A percentile compares a stretch with the other conserved stretches of the same genome.
Evolutionary conservation across 2,888 invertebrate species (phyloP).

Genomic region (Dendrolimus pini): DNA sequence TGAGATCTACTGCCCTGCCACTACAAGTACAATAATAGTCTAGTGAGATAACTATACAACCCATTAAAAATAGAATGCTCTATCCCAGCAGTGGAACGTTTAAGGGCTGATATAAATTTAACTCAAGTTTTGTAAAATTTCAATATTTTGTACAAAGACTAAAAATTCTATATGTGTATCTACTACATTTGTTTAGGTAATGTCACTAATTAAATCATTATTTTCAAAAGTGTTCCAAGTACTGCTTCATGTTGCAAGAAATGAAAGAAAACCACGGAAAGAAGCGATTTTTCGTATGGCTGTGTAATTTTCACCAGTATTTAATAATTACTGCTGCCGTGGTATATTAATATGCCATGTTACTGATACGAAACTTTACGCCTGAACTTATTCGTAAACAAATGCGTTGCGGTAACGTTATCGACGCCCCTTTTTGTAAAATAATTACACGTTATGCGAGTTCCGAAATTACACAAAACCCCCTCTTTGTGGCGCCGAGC

Average conservation of each 20-base stretch:
- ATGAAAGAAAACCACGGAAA: background rate
- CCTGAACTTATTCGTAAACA: constrained; percentile 37
- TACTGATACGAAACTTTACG: constrained; percentile 9
- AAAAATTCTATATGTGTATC: too few relatives aligned
- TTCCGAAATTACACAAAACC: constrained; percentile 64
- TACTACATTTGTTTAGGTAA: too few relatives aligned
- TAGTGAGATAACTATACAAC: too few relatives aligned
- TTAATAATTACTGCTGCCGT: background rate
- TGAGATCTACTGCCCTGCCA: too few relatives aligned
- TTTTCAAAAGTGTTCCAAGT: too few relatives aligned
- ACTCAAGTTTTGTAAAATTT: too few relatives aligned
- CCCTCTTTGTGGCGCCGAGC: constrained; percentile 36
- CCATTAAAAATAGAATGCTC: too few relatives aligned
- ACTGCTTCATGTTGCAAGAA: background rate
- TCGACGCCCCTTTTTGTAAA: constrained; percentile 57
- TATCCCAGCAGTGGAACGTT: too few relatives aligned
- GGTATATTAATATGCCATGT: background rate
- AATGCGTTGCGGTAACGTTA: constrained; percentile 57
- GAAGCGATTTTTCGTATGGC: background rate
- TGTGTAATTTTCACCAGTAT: background rate
- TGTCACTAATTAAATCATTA: too few relatives aligned
- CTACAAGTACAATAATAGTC: too few relatives aligned
- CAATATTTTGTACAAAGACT: too few relatives aligned
- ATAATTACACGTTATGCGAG: constrained; percentile 69
- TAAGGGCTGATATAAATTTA: too few relatives aligned